These are phyloP conservation scores for Poecilia gillii DNA, from an alignment of 2,797 vertebrate species.

Conservation along the genomic window DNA sequence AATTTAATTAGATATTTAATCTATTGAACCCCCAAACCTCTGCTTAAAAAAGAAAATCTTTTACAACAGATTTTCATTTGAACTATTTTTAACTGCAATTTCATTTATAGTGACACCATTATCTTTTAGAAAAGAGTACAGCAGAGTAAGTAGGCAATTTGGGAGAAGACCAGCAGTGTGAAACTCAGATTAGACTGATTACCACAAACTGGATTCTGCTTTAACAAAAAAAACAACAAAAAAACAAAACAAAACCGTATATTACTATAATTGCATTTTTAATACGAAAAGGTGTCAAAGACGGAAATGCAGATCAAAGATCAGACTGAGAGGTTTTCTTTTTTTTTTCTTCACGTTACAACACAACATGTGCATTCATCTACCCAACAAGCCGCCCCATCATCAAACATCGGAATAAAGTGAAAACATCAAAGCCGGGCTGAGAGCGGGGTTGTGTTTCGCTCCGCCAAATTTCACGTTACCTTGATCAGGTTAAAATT, in stretches of 20 bases:
- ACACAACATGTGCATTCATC: conserved; percentile 45
- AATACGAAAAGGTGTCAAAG: conserved; percentile 41
- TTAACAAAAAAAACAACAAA: not conserved
- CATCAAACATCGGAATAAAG: conserved; percentile 65
- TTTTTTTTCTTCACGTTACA: conserved; percentile 22
- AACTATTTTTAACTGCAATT: not conserved
- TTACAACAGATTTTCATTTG: not conserved
- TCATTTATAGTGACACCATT: not conserved
- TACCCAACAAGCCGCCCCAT: conserved; percentile 44
- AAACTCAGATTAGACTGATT: conserved; percentile 6
- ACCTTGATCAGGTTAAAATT: conserved; percentile 77
- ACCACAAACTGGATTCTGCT: conserved; percentile 16
- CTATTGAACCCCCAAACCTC: not conserved
- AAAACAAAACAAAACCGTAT: not conserved
- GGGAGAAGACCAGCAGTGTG: not conserved
- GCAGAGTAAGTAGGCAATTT: not conserved
- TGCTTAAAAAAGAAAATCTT: not conserved
- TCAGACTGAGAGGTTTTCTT: conserved; percentile 39
- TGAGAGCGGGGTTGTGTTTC: conserved; percentile 62
- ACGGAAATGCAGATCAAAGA: conserved; percentile 53
- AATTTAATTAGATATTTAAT: not conserved
- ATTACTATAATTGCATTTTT: conserved; percentile 47
- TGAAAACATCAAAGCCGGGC: conserved; percentile 67
- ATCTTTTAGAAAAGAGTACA: not conserved
- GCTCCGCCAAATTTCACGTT: conserved; percentile 71